Evolutionary conservation across 35 echinoderm and acorn worm species (phyloP), one percentile per base, ranked within the genome.

Genomic region (Eucidaris tribuloides): DNA sequence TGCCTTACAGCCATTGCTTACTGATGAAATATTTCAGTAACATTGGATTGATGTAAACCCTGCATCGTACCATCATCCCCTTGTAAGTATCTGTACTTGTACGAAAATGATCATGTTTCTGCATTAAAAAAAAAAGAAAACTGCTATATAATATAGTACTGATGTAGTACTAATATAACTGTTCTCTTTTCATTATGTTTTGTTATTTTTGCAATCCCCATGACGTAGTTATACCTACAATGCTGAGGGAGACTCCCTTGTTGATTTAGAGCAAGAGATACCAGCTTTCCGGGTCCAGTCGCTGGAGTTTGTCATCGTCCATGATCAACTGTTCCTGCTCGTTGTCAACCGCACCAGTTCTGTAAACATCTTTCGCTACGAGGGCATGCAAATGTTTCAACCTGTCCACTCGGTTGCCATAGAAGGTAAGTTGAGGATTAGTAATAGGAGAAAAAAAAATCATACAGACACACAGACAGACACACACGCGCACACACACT

Each of bases 351-450:
- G 41, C 9, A 74, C 68, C 68, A 74, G 41, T 22, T 42, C 68
- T 25, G 36, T 74, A 2, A 74, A 38, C 37, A 74, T 74, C 68
- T 74, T 74, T 40, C 68, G 68, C 17, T 74, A 74, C 20, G 68
- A 38, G 40, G 68, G 68, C 36, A 74, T 74, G 68, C 34, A 74
- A 20, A 74, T 35, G 68, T 74, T 74, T 74, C 34, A 74, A n/a
- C 35, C 44, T 40, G 25, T 74, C 38, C 68, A 74, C 68, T 42
- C 68, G 0, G 44, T 74, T 43, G 35, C 68, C 1, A 17, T 74
- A 6, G 68, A 74, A 74, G 68, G 68, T 74, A 15, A 23, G 40
- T 7, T n/a, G n/a, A n/a, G n/a, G n/a, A n/a, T n/a, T n/a, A n/a
- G n/a, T n/a, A n/a, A n/a, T n/a, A n/a, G n/a, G n/a, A n/a, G n/a